Base-by-base conservation (phyloP, 2,797 vertebrate genomes). In the Sebastes alutus region DNA sequence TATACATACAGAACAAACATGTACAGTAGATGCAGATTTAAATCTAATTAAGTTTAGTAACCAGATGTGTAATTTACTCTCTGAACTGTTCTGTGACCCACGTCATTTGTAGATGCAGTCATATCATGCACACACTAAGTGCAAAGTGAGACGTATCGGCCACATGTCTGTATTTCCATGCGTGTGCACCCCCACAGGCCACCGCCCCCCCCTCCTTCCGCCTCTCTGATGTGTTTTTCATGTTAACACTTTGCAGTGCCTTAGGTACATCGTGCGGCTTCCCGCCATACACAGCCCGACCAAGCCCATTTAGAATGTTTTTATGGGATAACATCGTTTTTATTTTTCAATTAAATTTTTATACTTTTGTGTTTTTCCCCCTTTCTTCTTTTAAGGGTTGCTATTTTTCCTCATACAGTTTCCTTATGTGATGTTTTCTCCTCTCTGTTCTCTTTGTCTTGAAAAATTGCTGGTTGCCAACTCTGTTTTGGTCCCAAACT, bases 241-340 rank as follows among this genome's bases (percentile, higher is more conserved):
- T 96, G 95, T 96, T 96, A 96, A 95, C 95, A 93, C 95, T 96
- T 96, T 92, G 87, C 92, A 92, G 77, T 90, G 95, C 94, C 95
- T 95, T 86, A 94, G 94, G 94, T 96, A 95, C 94, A 95, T 89
- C 77, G 80, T 91, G 93, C 76, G 86, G 92, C 87, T 94, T 93
- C 90, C 94, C 92, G 79, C 90, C 92, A 88, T 92, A 95, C 93
- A 94, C 92, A 87, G 89, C 79, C 89, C 91, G 63, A 87, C 90
- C 88, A 75, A 94, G 88, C 91, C 90, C 92, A 94, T 93, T 95
- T 92, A 78, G 86, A 91, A 93, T 95, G 94, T 95, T 95, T 93
- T 93, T 89, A 79, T 85, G 91, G 81, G 81, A 92, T 86, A 82
- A 94, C 94, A 95, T 91, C 78, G 23, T 93, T 95, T 94, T 94